A percentile compares a stretch with the other conserved stretches of the same genome.
These are phyloP conservation scores for Oxyura jamaicensis DNA, from an alignment of 2,113 vertebrate species.

Conservation along the genomic window DNA sequence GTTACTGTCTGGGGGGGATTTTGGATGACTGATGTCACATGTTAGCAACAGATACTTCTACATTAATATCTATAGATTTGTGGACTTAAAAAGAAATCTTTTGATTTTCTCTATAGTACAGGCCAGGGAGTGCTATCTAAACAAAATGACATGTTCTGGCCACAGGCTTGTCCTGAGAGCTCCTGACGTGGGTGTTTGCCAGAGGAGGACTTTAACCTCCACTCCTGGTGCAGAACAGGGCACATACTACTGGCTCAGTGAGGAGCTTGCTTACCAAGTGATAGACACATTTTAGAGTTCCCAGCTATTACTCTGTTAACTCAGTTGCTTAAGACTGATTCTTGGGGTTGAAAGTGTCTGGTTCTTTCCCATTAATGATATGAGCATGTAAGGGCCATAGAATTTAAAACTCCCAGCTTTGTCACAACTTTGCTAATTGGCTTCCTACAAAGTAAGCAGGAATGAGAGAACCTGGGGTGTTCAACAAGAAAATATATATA, in stretches of 20 bases:
- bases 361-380: not conserved
- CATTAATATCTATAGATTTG: not conserved
- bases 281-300: not conserved
- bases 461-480: not conserved
- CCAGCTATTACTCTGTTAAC: not conserved
- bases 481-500: not conserved
- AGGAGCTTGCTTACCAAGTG: not conserved
- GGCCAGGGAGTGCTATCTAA: not conserved
- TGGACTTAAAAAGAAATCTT: not conserved
- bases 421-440: not conserved
- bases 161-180: not conserved
- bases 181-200: not conserved
- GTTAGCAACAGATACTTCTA: not conserved
- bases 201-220: not conserved
- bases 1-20: not conserved
- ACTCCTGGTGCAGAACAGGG: not conserved
- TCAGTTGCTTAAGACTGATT: not conserved
- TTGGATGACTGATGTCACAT: not conserved
- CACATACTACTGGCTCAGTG: not conserved
- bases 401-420: not conserved
- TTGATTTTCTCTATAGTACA: not conserved
- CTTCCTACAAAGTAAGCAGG: not conserved
- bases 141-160: not conserved
- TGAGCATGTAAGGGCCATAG: not conserved
- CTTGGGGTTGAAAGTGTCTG: not conserved